Base-by-base conservation (phyloP, 2,797 vertebrate genomes). In the Semotilus atromaculatus region DNA sequence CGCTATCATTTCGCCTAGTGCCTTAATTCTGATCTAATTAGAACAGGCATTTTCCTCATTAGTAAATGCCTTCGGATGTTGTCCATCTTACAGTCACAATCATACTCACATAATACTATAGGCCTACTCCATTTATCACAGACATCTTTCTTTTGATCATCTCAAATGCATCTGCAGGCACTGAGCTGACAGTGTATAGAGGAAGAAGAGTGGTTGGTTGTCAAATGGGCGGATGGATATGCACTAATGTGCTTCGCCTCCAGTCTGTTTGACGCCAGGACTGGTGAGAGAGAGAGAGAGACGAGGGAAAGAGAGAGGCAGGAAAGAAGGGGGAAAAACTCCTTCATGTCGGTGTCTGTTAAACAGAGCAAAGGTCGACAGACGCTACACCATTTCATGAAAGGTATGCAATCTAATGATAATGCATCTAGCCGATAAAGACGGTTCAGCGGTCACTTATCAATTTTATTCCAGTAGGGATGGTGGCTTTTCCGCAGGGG, bases 151-250 rank as follows among this genome's bases (percentile, higher is more conserved):
- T 40, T 82, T 67, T n/a, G 48, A 45, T 71, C 16, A 66, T 83
- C 72, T 53, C 62, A 70, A 78, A 11, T n/a, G 75, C 83, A 70
- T 79, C 48, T 36, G 53, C 64, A 23, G n/a, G 23, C 48, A 34
- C 48, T 29, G 66, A 26, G 21, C 48, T 40, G 23, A 21, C 29
- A 36, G 43, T 45, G 73, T 21, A 19, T 38, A 23, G 53, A 72
- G 40, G 48, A 84, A 75, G 48, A 76, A 84, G 68, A 77, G 53
- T 45, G 53, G 51, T 91, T 89, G 58, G 91, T 93, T 89, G 82
- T 92, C 67, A 70, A 86, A 26, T 19, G n/a, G 10, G 95, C 95
- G 95, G 94, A 96, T 91, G 82, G 93, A 96, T 95, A 92, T 66
- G 81, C 80, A 40, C 86, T 91, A 76, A 40, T 66, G 90, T 87